Base-by-base conservation (phyloP, 2,113 vertebrate genomes). In the Hemiprocne comata region DNA sequence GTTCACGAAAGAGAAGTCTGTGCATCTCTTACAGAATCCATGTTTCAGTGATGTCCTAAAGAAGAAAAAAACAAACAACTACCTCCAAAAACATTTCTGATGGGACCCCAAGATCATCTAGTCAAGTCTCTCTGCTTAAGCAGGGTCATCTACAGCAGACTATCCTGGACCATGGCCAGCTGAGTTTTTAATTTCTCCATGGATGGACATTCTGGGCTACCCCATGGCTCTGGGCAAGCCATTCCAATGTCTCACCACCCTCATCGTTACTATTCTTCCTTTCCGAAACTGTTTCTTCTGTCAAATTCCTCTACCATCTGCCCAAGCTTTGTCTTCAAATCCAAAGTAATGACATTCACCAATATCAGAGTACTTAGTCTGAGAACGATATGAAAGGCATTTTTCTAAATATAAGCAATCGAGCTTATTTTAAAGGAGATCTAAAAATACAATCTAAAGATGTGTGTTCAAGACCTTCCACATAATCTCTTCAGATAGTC, bases 261-360 rank as follows among this genome's bases (percentile, higher is more conserved):
- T 48, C 38, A 40, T 29, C 1, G 1, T 53, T 64, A 85, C 51
- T 65, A 65, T 18, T 53, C 33, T 40, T 96, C 76, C 93, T 92
- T 96, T 92, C 88, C 92, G 96, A 95, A 96, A 93, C 66, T 90
- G 80, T 95, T 98, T 96, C 89, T 97, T 69, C 92, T 96, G 86
- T 92, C 95, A 97, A 95, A 97, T 86, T 85, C 67, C 95, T 94
- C 90, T 90, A 75, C 88, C 61, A 94, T 95, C 94, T 97, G 93
- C 95, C 86, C 95, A 97, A 97, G 85, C 90, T 95, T 94, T 89
- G 86, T 77, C 87, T 96, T 97, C 97, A 96, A 95, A 97, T 94
- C 81, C 70, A 94, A 92, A 97, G 86, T 94, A 95, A 94, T 28
- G 62, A 87, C 74, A 96, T 95, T 89, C 87, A 93, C 96, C 94